These are phyloP conservation scores for Nixonia krombeini DNA, from an alignment of 1,140 invertebrate genomes.

Conservation along the genomic window DNA sequence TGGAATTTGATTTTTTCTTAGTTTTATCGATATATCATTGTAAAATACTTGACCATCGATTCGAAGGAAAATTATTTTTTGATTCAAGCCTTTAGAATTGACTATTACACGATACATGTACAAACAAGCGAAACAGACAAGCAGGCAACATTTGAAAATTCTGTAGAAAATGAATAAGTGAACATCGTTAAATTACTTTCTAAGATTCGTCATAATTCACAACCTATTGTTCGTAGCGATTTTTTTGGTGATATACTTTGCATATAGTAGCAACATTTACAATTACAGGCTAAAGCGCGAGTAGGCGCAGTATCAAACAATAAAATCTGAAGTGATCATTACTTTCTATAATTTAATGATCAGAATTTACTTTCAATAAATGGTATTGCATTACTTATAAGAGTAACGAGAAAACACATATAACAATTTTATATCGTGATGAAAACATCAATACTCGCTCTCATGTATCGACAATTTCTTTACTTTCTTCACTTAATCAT, in stretches of 20 bases:
- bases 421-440: neutral
- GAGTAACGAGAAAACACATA: neutral
- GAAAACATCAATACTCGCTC: too few relatives aligned
- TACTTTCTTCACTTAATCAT: too few relatives aligned
- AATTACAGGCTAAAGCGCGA: neutral
- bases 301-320: too few relatives aligned
- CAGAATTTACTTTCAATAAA: neutral
- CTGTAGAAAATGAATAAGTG: neutral
- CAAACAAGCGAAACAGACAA: too few relatives aligned
- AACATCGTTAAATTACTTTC: neutral
- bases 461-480: too few relatives aligned
- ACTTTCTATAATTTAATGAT: neutral
- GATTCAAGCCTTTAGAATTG: too few relatives aligned
- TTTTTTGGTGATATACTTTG: constrained; percentile 1
- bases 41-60: too few relatives aligned
- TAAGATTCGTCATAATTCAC: neutral
- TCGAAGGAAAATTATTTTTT: too few relatives aligned
- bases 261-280: neutral
- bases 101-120: too few relatives aligned
- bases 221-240: neutral
- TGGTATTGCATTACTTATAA: neutral
- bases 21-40: neutral
- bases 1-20: neutral
- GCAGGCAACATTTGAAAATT: neutral
- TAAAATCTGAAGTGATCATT: too few relatives aligned